Base-by-base conservation (phyloP, 1,140 invertebrate species). In the Drosophila paulistorum region DNA sequence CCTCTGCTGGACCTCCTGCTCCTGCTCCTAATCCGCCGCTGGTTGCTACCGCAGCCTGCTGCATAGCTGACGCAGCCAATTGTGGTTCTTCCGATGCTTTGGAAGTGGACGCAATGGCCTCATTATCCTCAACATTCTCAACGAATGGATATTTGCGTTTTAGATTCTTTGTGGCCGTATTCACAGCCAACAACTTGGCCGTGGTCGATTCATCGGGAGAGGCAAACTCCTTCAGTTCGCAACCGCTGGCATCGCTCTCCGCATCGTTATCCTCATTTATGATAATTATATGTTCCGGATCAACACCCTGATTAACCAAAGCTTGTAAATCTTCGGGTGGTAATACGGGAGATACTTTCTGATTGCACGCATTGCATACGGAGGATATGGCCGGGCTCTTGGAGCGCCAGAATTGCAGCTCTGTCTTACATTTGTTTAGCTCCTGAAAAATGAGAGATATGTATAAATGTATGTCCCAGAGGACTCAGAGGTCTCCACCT, bases 371-470 rank as follows among this genome's bases (percentile, higher is more conserved):
- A 23, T 93, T 93, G 75, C 94, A 95, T 7, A 93, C 92, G 2
- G 79, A 73, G 10, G 93, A 93, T 87, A 94, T 94, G 61, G 96
- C 95, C 5, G 96, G 96, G 39, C 96, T 96, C 75, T 96, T 96
- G 17, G 96, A 97, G 48, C 96, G 94, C 96, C 96, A 97, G 92
- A 97, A 97, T 92, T 97, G 96, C 68, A 97, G 92, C 91, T 97
- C 96, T 35, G 96, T 97, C 92, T 97, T 97, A 92, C 96, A 97
- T 87, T 97, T 97, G 92, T 97, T 97, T 77, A 97, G 93, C 92
- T 97, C 96, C 95, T 96, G 69, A 17, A 63, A 33, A 7, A 30
- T 13, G 9, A 2, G 2, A 0, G 3, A 17, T 0, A 0, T 37
- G 0, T 0, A 10, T n/a, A 33, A 33, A 11, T 17, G 17, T 17